Base-by-base conservation (phyloP, 2,888 invertebrate genomes). In the Trissolcus brochymenae region DNA sequence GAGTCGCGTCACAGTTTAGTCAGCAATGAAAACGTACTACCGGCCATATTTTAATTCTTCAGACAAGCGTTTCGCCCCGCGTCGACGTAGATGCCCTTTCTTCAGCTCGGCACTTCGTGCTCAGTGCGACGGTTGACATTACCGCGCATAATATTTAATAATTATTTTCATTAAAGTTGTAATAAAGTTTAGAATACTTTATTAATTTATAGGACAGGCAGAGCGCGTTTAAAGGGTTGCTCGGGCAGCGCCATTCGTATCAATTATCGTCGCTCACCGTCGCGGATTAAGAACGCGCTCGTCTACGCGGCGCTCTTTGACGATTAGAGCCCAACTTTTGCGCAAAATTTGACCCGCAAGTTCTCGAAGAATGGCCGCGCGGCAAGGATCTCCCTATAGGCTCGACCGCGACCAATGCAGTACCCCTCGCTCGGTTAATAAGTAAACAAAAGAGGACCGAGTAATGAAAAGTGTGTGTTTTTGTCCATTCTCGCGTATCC, bases 111-210 rank as follows among this genome's bases (percentile, higher is more conserved):
- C 82, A 83, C 84, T 81, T 80, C 81, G 53, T 43, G 60, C 53
- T 54, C 56, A 51, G 66, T 55, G 71, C 79, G 67, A 72, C 76
- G 79, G 77, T 86, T 86, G 87, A 87, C 86, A 87, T 84, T 85
- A 84, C 84, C 82, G 83, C 81, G 87, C 85, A 88, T 88, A 88
- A 89, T 89, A 89, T 89, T 88, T 89, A 89, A 88, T 89, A 88
- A 89, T 89, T 89, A 88, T 88, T 88, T 88, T 87, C 87, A 88
- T 89, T 89, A 88, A 87, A 88, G 87, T 87, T 87, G 86, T 87
- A 87, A 88, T 88, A 88, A 88, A 88, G 87, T 89, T 88, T 86
- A 84, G 87, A 84, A 87, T 88, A 87, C 88, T 88, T 88, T 88
- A 89, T 88, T 89, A 89, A 88, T 89, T 89, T 89, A 89, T 89